A percentile compares a stretch with the other conserved stretches of the same genome.
Conservation (phyloP, 2,797 vertebrate genomes). For the Leptodactylus fallax region DNA sequence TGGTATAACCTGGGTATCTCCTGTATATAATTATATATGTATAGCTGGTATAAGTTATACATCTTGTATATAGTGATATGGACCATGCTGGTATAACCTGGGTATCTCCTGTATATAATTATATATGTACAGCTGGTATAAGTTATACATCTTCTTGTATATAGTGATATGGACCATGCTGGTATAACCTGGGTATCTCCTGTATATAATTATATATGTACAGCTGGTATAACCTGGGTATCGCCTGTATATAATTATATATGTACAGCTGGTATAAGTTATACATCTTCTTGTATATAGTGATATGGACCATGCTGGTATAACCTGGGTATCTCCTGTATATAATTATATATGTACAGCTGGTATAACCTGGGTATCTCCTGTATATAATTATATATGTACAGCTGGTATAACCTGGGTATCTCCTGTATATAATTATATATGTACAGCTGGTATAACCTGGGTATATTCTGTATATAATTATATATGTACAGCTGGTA, state of each 20-base stretch:
- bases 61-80: neutral
- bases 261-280: neutral
- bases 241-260: neutral
- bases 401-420: too few species aligned
- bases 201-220: slow-evolving; percentile 5
- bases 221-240: neutral
- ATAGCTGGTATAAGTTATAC: too few species aligned
- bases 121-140: neutral
- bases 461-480: too few species aligned
- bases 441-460: too few species aligned
- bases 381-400: neutral
- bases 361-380: neutral
- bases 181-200: neutral
- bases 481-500: neutral
- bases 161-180: too few species aligned
- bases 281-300: too few species aligned
- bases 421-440: neutral
- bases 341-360: neutral
- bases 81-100: too few species aligned
- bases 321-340: neutral
- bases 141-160: too few species aligned
- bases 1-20: too few species aligned
- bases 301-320: too few species aligned
- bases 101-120: neutral
- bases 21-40: neutral